These are phyloP conservation scores for Thalpophila matura DNA, from an alignment of 2,888 invertebrate genomes.

Conservation along the genomic window DNA sequence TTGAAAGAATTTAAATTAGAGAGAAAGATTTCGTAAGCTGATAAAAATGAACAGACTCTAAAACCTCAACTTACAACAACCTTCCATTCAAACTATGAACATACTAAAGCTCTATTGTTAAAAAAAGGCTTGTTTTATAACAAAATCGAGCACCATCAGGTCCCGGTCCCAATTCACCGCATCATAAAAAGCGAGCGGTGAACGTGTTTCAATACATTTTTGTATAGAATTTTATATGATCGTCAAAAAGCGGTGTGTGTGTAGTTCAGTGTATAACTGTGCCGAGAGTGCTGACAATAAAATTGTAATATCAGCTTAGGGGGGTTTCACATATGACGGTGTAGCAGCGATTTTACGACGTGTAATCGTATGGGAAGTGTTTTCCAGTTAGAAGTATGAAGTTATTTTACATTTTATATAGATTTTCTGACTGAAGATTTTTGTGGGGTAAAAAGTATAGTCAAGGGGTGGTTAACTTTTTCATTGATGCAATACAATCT, in stretches of 20 bases:
- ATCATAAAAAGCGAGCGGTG: constrained; percentile 38
- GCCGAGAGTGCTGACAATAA: constrained; percentile 45
- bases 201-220: constrained; percentile 42
- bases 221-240: constrained; percentile 54
- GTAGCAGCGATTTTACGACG: constrained; percentile 32
- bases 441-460: neutral
- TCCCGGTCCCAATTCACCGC: constrained; percentile 5
- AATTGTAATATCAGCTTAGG: constrained; percentile 52
- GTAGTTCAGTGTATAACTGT: constrained; percentile 22
- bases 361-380: constrained; percentile 46
- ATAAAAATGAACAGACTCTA: neutral
- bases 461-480: neutral
- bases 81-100: neutral
- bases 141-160: neutral
- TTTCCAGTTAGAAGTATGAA: constrained; percentile 32
- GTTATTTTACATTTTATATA: constrained; percentile 46
- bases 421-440: constrained; percentile 1
- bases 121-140: neutral
- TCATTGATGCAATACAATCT: neutral
- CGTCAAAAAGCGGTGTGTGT: constrained; percentile 48
- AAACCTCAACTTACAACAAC: too few species aligned
- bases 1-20: too few species aligned
- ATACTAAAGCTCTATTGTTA: neutral
- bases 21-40: too few species aligned
- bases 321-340: constrained; percentile 36